Evolutionary conservation across 2,113 vertebrate genomes (phyloP).

Genomic region (Siniperca chuatsi): DNA sequence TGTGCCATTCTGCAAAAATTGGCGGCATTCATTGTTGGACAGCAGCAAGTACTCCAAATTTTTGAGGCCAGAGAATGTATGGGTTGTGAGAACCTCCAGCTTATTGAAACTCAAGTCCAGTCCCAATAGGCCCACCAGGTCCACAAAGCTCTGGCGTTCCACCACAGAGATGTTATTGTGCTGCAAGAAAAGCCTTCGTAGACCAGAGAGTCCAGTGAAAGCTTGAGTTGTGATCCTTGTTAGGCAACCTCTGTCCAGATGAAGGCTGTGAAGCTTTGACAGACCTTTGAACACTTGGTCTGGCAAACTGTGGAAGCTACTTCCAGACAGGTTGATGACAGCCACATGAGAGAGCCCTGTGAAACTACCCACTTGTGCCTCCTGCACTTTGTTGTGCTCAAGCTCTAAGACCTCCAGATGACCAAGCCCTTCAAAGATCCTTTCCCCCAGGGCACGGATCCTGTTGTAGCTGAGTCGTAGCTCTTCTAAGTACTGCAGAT

Average conservation of each 20-base stretch:
- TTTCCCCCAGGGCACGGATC: constrained; percentile 86
- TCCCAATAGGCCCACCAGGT: constrained; percentile 88
- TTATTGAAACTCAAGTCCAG: constrained; percentile 92
- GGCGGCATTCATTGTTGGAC: constrained; percentile 87
- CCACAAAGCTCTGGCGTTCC: constrained; percentile 88
- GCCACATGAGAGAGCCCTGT: constrained; percentile 89
- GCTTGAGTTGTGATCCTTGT: constrained; percentile 84
- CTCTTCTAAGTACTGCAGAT: constrained; percentile 94
- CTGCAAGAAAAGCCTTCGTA: constrained; percentile 92
- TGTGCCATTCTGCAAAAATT: constrained; percentile 79
- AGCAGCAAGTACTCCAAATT: constrained; percentile 94
- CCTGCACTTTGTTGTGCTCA: constrained; percentile 92
- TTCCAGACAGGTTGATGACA: constrained; percentile 93
- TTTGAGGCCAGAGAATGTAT: constrained; percentile 87
- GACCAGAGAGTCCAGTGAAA: constrained; percentile 88
- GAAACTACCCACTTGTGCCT: constrained; percentile 87
- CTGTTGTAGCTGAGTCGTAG: constrained; percentile 91
- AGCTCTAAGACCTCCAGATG: constrained; percentile 93
- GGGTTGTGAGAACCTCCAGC: constrained; percentile 83
- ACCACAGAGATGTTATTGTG: constrained; percentile 87
- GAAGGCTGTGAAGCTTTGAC: constrained; percentile 92
- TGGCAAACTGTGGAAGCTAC: constrained; percentile 88
- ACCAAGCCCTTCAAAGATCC: constrained; percentile 90
- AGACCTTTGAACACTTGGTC: constrained; percentile 90
- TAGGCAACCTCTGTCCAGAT: constrained; percentile 92